Base-by-base conservation (phyloP, 2,113 vertebrate species). In the Sphyrna mokarran region DNA sequence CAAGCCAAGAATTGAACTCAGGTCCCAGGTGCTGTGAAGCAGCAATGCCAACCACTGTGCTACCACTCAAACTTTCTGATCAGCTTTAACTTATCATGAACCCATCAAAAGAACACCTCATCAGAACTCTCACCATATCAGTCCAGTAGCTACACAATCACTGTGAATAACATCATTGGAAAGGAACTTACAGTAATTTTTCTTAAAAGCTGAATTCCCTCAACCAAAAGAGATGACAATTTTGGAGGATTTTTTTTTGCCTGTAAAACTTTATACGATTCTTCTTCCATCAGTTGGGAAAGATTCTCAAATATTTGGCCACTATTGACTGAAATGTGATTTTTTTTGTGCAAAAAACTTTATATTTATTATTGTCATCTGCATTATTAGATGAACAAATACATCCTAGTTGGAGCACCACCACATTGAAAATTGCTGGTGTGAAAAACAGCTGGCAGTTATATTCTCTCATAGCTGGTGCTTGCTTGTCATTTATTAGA, bases 401-500 rank as follows among this genome's bases (percentile, higher is more conserved):
- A 97, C 98, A 98, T 98, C 98, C 98, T 96, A 97, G 97, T 98
- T 98, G 97, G 97, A 98, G 98, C 98, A 98, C 97, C 98, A 98
- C 97, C 96, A 97, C 97, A 97, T 98, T 98, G 97, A 98, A 98
- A 98, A 99, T 98, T 98, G 98, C 97, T 91, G 96, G 97, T 97
- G 97, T 98, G 98, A 98, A 97, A 97, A 97, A 96, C 97, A 97
- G 97, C 97, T 98, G 98, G 98, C 98, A 98, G 97, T 98, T 97
- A 97, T 98, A 97, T 97, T 97, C 97, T 97, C 97, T 97, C 97
- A 97, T 96, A 97, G 96, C 97, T 97, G 96, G 96, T 97, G 97
- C 96, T 96, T 97, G 98, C 98, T 98, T 98, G 98, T 97, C 98
- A 98, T 98, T 98, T 98, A 98, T 98, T 98, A 98, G 97, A 98